phyloP scores from a whole-genome alignment of 1,140 invertebrate genomes.

The Pogonognathellus flavescens region DNA sequence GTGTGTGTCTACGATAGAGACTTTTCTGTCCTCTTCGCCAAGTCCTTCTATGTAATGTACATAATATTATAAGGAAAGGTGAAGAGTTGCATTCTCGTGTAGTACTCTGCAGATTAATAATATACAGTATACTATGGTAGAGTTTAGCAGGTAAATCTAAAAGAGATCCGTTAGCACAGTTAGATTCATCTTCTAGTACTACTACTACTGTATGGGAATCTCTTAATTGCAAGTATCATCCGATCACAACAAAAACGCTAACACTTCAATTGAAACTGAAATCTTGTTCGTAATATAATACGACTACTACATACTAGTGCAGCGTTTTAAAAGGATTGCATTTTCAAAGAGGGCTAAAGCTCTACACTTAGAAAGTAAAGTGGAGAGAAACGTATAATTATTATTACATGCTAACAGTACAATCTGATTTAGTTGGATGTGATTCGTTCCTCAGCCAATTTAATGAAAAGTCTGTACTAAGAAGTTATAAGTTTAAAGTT shows the following conservation, averaged over 20 bases:
- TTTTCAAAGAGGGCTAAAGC: not conserved
- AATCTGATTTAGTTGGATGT: not conserved
- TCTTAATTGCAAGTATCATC: not conserved
- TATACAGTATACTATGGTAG: too few species aligned
- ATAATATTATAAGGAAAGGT: not conserved
- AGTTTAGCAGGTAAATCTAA: not conserved
- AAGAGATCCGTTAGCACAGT: slow-evolving; percentile 25
- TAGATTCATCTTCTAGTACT: not conserved
- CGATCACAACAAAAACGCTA: slow-evolving; percentile 17
- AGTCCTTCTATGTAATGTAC: not conserved
- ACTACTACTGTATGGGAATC: not conserved
- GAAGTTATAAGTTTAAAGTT: not conserved
- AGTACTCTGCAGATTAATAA: not conserved
- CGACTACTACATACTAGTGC: not conserved
- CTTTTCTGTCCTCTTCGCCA: not conserved
- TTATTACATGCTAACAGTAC: slow-evolving; percentile 21
- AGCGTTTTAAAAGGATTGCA: not conserved
- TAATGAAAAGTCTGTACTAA: not conserved
- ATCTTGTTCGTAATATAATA: slow-evolving; percentile 8
- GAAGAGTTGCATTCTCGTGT: not conserved
- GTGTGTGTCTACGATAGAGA: not conserved
- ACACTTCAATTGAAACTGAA: slow-evolving; percentile 42
- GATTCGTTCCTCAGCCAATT: slow-evolving; percentile 16
- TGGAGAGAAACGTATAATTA: not conserved
- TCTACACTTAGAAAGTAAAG: slow-evolving; percentile 21